These are phyloP conservation scores for Pithys albifrons DNA, from an alignment of 2,113 vertebrate species.

Conservation along the genomic window DNA sequence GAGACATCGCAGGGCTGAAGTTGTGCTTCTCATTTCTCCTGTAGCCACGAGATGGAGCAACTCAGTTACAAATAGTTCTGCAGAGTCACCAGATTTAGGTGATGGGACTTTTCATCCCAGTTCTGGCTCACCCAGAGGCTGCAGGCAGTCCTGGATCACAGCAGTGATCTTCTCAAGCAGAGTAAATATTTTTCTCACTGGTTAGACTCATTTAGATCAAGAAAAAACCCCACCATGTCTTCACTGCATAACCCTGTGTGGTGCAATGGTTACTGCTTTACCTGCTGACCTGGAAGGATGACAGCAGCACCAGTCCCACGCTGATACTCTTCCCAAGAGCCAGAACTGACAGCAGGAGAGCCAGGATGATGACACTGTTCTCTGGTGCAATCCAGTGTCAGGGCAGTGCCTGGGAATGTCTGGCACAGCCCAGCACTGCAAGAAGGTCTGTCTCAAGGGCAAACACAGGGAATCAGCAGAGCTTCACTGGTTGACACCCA, in stretches of 20 bases:
- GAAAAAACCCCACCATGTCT: neutral
- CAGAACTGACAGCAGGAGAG: neutral
- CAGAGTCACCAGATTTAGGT: neutral
- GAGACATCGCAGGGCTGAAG: neutral
- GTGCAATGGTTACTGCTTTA: neutral
- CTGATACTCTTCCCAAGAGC: neutral
- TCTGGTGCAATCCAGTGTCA: fast-evolving
- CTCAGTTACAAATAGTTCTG: neutral
- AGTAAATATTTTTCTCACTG: neutral
- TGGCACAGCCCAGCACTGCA: neutral
- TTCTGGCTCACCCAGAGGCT: neutral
- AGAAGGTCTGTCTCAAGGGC: neutral
- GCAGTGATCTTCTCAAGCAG: neutral
- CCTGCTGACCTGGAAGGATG: neutral
- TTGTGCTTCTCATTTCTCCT: neutral
- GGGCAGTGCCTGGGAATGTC: neutral
- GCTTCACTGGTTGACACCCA: neutral
- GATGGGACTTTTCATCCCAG: neutral
- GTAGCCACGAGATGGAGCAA: slow-evolving; percentile 54
- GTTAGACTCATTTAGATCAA: neutral
- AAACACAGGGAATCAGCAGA: neutral
- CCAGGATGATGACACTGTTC: neutral
- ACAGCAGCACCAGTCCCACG: neutral
- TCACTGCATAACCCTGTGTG: neutral
- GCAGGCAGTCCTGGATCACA: neutral